A percentile compares a stretch with the other conserved stretches of the same genome.
Conservation (phyloP, 2,888 invertebrate genomes). For the Anorthoa munda region DNA sequence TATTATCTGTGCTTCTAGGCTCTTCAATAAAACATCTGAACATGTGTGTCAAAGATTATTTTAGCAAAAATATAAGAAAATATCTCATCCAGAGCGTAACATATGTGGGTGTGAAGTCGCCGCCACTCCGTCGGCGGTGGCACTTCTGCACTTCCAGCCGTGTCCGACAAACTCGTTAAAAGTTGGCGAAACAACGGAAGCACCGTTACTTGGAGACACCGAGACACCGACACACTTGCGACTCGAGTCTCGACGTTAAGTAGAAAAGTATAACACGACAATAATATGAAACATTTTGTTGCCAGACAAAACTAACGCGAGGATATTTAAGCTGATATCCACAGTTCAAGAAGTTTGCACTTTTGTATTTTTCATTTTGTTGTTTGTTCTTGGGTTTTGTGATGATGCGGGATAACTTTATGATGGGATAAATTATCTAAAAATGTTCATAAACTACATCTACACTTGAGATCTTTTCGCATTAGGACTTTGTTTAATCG, state of each 20-base stretch:
- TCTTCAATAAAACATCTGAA: not conserved
- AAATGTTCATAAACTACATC: not conserved
- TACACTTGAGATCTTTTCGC: not conserved
- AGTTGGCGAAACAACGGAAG: slow-evolving; percentile 88
- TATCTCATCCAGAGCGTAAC: slow-evolving; percentile 61
- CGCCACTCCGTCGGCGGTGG: slow-evolving; percentile 69
- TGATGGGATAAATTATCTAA: slow-evolving; percentile 12
- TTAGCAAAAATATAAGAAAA: slow-evolving; percentile 44
- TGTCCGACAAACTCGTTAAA: slow-evolving; percentile 91
- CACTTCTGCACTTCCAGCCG: slow-evolving; percentile 77
- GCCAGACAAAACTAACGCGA: slow-evolving; percentile 78
- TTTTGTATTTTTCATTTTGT: slow-evolving; percentile 70
- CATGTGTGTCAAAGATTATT: slow-evolving; percentile 21
- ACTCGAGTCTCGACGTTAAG: slow-evolving; percentile 87
- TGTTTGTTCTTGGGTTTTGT: slow-evolving; percentile 38
- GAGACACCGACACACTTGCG: slow-evolving; percentile 88
- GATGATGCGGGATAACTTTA: slow-evolving; percentile 29
- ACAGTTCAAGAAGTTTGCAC: slow-evolving; percentile 67
- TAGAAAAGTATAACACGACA: slow-evolving; percentile 88
- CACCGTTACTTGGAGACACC: slow-evolving; percentile 78
- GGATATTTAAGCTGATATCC: slow-evolving; percentile 80
- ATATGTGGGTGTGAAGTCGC: slow-evolving; percentile 78
- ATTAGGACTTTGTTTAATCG: not conserved
- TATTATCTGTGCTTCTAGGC: too few relatives aligned
- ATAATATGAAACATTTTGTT: slow-evolving; percentile 86